Evolutionary conservation across 2,888 invertebrate species (phyloP).

Genomic region (Spilosoma lubricipeda): DNA sequence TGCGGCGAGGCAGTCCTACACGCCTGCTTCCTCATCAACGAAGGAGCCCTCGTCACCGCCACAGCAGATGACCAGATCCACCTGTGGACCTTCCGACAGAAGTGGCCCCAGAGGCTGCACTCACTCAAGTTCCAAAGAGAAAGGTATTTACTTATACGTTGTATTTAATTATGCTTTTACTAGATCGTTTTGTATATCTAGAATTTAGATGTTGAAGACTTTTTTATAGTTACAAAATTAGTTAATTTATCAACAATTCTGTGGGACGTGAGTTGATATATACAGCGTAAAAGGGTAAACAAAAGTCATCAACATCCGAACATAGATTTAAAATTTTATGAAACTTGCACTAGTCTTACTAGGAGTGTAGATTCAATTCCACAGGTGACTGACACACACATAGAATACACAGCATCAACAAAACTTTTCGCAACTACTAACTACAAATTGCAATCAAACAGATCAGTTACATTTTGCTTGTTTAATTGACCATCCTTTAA

Average conservation of each 20-base stretch:
- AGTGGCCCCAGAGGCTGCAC: constrained; percentile 97
- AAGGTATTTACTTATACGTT: constrained; percentile 88
- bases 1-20: constrained; percentile 93
- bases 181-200: neutral
- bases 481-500: neutral
- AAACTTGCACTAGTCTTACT: neutral
- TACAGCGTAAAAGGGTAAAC: neutral
- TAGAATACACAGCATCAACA: neutral
- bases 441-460: too few relatives aligned
- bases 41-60: constrained; percentile 97
- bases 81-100: constrained; percentile 98
- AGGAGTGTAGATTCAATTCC: neutral
- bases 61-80: constrained; percentile 98
- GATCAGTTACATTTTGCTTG: neutral
- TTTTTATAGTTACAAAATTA: neutral
- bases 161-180: constrained; percentile 37
- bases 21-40: constrained; percentile 97
- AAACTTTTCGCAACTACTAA: neutral
- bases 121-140: constrained; percentile 99
- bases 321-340: neutral
- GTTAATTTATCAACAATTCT: neutral
- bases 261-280: neutral
- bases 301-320: neutral
- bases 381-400: neutral
- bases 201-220: neutral